Conservation (phyloP, 30 jellyfish, hydroid and myxozoan genomes). For the Kudoa iwatai region DNA sequence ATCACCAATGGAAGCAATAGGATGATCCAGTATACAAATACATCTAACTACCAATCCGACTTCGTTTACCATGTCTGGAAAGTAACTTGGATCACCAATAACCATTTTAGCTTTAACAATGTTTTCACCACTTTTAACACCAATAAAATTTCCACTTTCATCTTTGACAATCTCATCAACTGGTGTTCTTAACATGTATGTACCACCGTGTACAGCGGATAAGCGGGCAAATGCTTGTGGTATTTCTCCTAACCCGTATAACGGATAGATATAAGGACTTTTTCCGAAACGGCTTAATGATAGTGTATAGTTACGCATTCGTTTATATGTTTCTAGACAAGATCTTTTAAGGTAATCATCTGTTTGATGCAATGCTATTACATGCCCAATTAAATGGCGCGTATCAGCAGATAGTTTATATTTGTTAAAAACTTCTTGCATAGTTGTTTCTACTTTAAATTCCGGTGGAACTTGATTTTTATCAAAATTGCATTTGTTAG, state of each 20-base stretch:
- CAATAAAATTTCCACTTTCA: slow-evolving; percentile 21
- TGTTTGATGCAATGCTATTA: slow-evolving; percentile 19
- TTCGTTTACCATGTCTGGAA: slow-evolving; percentile 29
- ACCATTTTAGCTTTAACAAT: slow-evolving; percentile 53
- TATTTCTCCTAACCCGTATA: slow-evolving; percentile 78
- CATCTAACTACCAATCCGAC: slow-evolving; percentile 88
- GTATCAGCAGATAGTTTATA: slow-evolving; percentile 52
- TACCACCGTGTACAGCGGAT: slow-evolving; percentile 94
- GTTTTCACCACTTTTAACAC: slow-evolving; percentile 47
- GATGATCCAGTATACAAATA: slow-evolving; percentile 54
- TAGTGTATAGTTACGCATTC: slow-evolving; percentile 16
- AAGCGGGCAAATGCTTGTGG: slow-evolving; percentile 96
- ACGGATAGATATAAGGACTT: slow-evolving; percentile 72
- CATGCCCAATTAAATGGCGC: slow-evolving; percentile 84
- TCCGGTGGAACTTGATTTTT: slow-evolving; percentile 34
- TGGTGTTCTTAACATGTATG: slow-evolving; percentile 67
- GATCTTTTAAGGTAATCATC: slow-evolving; percentile 34
- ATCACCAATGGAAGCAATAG: slow-evolving; percentile 23
- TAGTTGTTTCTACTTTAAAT: slow-evolving; percentile 25
- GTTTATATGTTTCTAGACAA: slow-evolving; percentile 12
- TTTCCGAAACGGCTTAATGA: slow-evolving; percentile 42
- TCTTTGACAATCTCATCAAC: slow-evolving; percentile 43
- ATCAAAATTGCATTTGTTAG: slow-evolving; percentile 8
- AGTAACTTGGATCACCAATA: slow-evolving; percentile 82
- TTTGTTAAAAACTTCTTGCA: slow-evolving; percentile 47